phyloP scores from a whole-genome alignment of 2,888 invertebrate species.

The Chydorus sphaericus region DNA sequence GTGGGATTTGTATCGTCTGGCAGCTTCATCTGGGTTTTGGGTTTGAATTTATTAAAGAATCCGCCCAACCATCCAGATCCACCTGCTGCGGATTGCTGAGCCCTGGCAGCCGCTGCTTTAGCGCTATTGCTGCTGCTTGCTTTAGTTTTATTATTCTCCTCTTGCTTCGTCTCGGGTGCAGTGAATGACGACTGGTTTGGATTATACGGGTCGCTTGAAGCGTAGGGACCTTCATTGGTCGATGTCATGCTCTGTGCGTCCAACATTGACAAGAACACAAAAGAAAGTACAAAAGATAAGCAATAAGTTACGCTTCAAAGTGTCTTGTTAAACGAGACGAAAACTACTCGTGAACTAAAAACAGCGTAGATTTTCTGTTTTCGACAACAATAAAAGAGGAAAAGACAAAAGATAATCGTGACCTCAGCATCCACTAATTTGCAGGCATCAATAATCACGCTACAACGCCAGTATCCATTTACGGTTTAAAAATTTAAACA shows the following conservation, averaged over 20 bases:
- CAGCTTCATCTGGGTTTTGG: constrained; percentile 88
- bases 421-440: too few relatives aligned
- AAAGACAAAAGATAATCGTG: background rate
- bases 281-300: background rate
- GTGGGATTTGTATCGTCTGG: constrained; percentile 88
- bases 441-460: too few relatives aligned
- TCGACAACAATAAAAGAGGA: background rate
- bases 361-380: too few relatives aligned
- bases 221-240: background rate
- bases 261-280: background rate
- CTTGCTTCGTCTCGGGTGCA: background rate
- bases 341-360: too few relatives aligned
- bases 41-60: constrained; percentile 66
- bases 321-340: too few relatives aligned
- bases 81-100: constrained; percentile 8
- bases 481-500: too few relatives aligned
- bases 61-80: constrained; percentile 63
- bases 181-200: background rate
- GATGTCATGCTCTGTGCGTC: background rate
- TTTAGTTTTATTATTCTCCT: background rate
- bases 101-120: constrained; percentile 12
- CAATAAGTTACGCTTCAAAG: background rate
- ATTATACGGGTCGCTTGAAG: background rate
- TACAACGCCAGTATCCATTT: too few relatives aligned
- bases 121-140: constrained; percentile 27